Evolutionary conservation across 2,797 vertebrate genomes (phyloP).

Genomic region (Gymnoscopelus braueri): DNA sequence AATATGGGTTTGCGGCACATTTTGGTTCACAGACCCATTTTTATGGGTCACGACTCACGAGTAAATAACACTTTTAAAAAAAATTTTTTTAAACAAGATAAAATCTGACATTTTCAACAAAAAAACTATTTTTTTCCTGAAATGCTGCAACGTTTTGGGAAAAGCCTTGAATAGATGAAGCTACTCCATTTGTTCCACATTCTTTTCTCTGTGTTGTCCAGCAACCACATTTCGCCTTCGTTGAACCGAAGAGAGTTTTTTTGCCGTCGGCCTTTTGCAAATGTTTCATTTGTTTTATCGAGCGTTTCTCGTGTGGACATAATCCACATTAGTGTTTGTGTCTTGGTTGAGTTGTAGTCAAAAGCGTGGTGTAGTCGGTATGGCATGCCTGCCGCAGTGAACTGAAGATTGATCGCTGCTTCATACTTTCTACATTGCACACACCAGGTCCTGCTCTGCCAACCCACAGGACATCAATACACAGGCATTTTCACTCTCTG

Average conservation of each 20-base stretch:
- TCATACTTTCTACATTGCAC: conserved; percentile 36
- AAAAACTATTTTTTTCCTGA: too few species aligned
- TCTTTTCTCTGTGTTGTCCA: conserved; percentile 7
- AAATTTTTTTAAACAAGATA: too few species aligned
- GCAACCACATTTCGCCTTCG: conserved; percentile 8
- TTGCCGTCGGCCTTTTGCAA: conserved; percentile 39
- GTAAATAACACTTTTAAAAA: too few species aligned
- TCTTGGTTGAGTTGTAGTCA: conserved; percentile 34
- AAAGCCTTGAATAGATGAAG: too few species aligned
- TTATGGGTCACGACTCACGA: too few species aligned
- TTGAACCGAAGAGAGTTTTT: conserved; percentile 17
- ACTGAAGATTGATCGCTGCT: conserved; percentile 18
- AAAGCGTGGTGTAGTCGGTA: conserved; percentile 20
- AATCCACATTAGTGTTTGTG: conserved; percentile 28
- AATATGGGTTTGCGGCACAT: conserved; percentile 35
- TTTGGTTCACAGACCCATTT: not conserved
- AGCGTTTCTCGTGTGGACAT: conserved; percentile 25
- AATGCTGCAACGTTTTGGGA: too few species aligned
- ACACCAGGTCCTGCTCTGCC: conserved; percentile 9
- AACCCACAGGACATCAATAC: conserved; percentile 27
- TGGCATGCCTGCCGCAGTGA: not conserved
- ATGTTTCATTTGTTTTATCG: conserved; percentile 38
- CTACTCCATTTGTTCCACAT: too few species aligned
- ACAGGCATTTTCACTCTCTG: conserved; percentile 15
- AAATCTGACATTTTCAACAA: too few species aligned